Evolutionary conservation across 2,113 vertebrate genomes (phyloP).

Genomic region (Erpornis zantholeuca): DNA sequence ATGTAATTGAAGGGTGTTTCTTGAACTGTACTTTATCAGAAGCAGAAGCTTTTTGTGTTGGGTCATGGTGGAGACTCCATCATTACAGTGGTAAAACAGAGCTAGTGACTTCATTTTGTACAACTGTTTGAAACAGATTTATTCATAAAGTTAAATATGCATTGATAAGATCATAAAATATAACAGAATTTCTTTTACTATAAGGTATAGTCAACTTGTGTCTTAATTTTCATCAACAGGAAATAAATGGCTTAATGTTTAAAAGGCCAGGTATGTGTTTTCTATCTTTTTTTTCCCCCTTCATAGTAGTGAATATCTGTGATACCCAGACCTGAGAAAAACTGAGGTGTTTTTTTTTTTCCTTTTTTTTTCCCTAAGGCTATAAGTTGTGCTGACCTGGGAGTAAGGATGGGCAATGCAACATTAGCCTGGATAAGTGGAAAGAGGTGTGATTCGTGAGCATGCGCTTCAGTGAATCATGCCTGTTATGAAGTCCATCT

Average conservation of each 20-base stretch:
- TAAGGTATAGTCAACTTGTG: not conserved
- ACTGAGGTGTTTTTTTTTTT: not conserved
- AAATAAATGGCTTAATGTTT: not conserved
- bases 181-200: not conserved
- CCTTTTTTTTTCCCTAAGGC: not conserved
- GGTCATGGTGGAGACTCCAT: not conserved
- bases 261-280: not conserved
- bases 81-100: not conserved
- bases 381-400: not conserved
- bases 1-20: not conserved
- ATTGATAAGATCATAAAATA: not conserved
- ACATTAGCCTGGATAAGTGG: not conserved
- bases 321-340: not conserved
- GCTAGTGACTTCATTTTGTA: not conserved
- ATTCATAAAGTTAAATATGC: not conserved
- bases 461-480: not conserved
- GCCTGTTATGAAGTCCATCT: not conserved
- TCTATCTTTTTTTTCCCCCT: not conserved
- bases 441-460: not conserved
- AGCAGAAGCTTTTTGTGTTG: not conserved
- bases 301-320: not conserved
- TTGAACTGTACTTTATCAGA: not conserved
- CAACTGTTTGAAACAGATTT: not conserved
- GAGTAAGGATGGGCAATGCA: not conserved
- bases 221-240: not conserved